phyloP scores from a whole-genome alignment of 2,113 vertebrate species.

The Candoia aspera region DNA sequence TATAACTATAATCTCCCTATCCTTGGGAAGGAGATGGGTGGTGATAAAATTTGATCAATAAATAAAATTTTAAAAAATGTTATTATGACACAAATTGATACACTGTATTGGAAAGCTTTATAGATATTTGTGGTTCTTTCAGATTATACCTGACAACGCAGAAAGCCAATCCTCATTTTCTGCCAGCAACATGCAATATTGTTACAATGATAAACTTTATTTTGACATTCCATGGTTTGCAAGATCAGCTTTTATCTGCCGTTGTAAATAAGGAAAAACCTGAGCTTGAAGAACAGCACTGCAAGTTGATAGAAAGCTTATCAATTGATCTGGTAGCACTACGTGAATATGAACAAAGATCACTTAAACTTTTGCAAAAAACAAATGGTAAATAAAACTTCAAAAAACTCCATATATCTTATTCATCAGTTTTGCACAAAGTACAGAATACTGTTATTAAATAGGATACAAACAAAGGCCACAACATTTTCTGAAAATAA shows the following conservation, averaged over 20 bases:
- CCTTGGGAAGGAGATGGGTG: too few relatives aligned
- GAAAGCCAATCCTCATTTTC: conserved; percentile 63
- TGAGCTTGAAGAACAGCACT: conserved; percentile 64
- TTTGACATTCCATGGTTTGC: conserved; percentile 68
- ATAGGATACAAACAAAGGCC: neutral
- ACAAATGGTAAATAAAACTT: conserved; percentile 56
- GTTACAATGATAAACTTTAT: conserved; percentile 72
- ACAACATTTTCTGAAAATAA: neutral
- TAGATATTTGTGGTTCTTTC: conserved; percentile 11
- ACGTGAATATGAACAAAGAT: conserved; percentile 66
- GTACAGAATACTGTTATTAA: neutral
- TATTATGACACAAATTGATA: neutral
- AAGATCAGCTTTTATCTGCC: conserved; percentile 70
- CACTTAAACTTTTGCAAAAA: conserved; percentile 66
- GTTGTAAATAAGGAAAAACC: conserved; percentile 64
- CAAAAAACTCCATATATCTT: neutral
- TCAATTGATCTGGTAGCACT: conserved; percentile 58
- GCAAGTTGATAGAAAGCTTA: conserved; percentile 61
- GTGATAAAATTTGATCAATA: too few relatives aligned
- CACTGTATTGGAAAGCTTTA: neutral
- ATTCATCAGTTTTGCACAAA: conserved; percentile 1
- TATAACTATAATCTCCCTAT: too few relatives aligned
- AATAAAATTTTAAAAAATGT: too few relatives aligned
- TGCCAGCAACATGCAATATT: conserved; percentile 60
- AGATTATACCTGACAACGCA: conserved; percentile 71